phyloP scores from a whole-genome alignment of 1,140 invertebrate species.

The roundworm (Caenorhabditis elegans) region DNA sequence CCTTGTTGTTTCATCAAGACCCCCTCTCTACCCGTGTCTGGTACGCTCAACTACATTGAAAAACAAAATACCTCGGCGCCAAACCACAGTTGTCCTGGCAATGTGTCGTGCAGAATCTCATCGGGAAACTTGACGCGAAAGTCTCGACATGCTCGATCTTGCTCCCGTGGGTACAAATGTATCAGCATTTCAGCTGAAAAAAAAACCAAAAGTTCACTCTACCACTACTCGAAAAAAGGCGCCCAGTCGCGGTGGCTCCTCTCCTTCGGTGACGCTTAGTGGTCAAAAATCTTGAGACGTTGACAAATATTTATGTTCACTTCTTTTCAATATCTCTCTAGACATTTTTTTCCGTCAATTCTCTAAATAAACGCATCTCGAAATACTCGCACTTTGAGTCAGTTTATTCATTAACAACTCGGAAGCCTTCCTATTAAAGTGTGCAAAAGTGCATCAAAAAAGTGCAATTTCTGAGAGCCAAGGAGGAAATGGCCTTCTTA shows the following conservation, averaged over 20 bases:
- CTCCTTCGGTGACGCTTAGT: not conserved
- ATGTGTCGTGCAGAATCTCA: slow-evolving; percentile 93
- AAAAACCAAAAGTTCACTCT: slow-evolving; percentile 46
- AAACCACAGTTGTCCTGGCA: slow-evolving; percentile 97
- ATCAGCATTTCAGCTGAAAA: slow-evolving; percentile 84
- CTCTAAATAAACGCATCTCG: not conserved
- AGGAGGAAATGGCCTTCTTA: not conserved
- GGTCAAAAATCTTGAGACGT: slow-evolving; percentile 14
- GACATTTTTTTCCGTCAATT: not conserved
- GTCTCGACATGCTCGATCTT: slow-evolving; percentile 81
- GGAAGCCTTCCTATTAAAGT: no score
- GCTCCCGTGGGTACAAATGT: slow-evolving; percentile 72
- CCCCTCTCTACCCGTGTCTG: slow-evolving; percentile 6
- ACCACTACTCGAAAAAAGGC: not conserved
- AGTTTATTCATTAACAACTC: no score
- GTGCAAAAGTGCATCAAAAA: no score
- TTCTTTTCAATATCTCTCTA: not conserved
- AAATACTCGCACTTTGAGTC: no score
- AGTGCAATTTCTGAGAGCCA: not conserved
- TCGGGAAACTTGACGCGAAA: slow-evolving; percentile 98
- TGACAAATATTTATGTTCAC: slow-evolving; percentile 6
- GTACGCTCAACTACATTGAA: not conserved
- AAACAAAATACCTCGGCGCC: slow-evolving; percentile 77
- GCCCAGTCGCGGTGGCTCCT: not conserved
- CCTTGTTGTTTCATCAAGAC: no score